Percentiles rank a stretch among this genome's conserved stretches.
Conservation (phyloP, 2,888 invertebrate genomes). For the Colletes collaris region DNA sequence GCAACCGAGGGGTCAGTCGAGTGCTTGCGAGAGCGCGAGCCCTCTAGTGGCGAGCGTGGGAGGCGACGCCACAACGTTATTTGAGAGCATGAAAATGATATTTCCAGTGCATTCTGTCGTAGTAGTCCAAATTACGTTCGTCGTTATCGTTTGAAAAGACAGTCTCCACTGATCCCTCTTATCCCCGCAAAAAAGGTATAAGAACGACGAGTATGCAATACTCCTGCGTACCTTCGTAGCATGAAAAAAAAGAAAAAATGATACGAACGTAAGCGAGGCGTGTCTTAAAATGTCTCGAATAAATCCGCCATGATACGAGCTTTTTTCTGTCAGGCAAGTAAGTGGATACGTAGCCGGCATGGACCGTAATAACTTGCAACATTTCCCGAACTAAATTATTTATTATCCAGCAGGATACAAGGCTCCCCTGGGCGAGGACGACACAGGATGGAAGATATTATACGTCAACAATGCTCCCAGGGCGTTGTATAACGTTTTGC, state of each 20-base stretch:
- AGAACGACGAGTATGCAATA: background rate
- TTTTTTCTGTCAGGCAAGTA: constrained; percentile 42
- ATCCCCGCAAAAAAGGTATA: background rate
- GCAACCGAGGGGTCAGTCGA: too few relatives aligned
- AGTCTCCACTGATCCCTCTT: too few relatives aligned
- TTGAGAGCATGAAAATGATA: too few relatives aligned
- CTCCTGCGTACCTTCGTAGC: background rate
- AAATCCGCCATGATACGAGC: constrained; percentile 42
- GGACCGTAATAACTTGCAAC: constrained; percentile 71
- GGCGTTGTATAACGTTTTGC: constrained; percentile 66
- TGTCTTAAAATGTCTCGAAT: constrained; percentile 25
- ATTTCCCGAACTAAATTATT: constrained; percentile 74
- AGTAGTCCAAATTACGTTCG: too few relatives aligned
- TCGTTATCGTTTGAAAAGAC: too few relatives aligned
- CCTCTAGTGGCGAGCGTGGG: too few relatives aligned
- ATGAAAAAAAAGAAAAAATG: background rate
- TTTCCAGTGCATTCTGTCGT: too few relatives aligned
- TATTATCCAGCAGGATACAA: constrained; percentile 69
- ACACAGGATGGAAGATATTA: constrained; percentile 71
- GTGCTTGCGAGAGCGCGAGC: too few relatives aligned
- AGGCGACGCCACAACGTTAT: too few relatives aligned
- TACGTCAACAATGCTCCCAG: constrained; percentile 65
- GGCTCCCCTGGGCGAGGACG: constrained; percentile 63
- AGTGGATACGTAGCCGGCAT: constrained; percentile 37
- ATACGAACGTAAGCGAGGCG: background rate